A percentile compares a stretch with the other conserved stretches of the same genome.
Conservation (phyloP, 2,113 vertebrate species). For the Psittacus erithacus region DNA sequence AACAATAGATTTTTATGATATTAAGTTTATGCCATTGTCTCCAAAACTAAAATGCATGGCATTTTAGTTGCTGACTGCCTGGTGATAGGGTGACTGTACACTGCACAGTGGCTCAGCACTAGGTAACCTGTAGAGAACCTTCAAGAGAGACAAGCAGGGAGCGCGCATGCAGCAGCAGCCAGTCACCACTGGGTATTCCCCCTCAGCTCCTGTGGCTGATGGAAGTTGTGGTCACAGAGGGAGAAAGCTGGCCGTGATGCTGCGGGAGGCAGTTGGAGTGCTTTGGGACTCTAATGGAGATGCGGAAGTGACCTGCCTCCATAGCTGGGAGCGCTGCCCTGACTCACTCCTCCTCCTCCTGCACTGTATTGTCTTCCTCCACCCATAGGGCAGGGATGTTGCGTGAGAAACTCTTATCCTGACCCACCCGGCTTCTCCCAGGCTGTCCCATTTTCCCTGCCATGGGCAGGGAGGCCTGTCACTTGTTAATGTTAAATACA, state of each 20-base stretch:
- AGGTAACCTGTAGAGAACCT: neutral
- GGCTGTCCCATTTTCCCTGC: accelerated
- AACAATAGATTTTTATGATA: neutral
- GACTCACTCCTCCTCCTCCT: accelerated
- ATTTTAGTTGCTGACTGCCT: neutral
- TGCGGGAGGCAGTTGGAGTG: accelerated
- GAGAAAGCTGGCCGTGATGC: accelerated
- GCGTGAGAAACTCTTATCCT: neutral
- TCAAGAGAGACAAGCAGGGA: accelerated
- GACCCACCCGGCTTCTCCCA: accelerated
- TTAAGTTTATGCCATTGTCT: neutral
- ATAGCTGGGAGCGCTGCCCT: accelerated
- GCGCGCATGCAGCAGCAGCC: accelerated
- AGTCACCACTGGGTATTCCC: accelerated
- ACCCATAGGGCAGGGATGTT: accelerated
- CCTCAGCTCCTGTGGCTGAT: neutral
- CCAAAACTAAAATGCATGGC: neutral
- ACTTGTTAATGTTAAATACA: accelerated
- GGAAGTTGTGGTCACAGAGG: too few relatives aligned
- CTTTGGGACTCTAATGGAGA: accelerated
- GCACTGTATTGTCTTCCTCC: accelerated
- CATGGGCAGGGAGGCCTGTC: accelerated
- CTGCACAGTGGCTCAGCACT: neutral
- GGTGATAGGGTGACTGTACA: too few relatives aligned
- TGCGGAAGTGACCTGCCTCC: accelerated